Percentiles rank a stretch among this genome's conserved stretches.
phyloP scores from a whole-genome alignment of 2,888 invertebrate genomes.

The Micoletzkya japonica region DNA sequence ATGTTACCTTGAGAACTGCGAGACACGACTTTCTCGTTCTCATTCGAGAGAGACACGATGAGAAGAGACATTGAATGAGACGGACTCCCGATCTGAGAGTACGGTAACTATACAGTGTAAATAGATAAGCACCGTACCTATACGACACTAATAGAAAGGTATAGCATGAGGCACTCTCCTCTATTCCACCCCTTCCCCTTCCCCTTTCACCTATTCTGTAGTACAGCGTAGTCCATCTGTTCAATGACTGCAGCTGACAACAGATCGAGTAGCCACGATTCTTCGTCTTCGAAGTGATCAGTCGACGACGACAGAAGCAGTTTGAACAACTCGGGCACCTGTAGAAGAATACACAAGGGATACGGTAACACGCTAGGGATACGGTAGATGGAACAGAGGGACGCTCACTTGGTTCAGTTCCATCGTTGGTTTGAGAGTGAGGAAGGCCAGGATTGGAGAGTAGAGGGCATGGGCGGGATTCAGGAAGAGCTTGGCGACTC shows the following conservation, averaged over 20 bases:
- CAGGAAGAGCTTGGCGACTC: conserved; percentile 75
- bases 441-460: conserved; percentile 76
- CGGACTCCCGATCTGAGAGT: too few species aligned
- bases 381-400: too few species aligned
- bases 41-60: conserved; percentile 19
- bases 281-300: conserved; percentile 70
- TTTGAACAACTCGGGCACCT: conserved; percentile 82
- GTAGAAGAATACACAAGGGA: not conserved
- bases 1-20: conserved; percentile 10
- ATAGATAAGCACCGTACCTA: too few species aligned
- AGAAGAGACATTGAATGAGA: conserved; percentile 16
- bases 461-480: conserved; percentile 79
- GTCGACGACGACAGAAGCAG: conserved; percentile 81
- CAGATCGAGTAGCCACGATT: conserved; percentile 79
- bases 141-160: not conserved
- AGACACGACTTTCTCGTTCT: conserved; percentile 1
- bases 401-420: conserved; percentile 72
- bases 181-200: not conserved
- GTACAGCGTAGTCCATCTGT: conserved; percentile 76
- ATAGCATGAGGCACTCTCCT: not conserved
- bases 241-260: conserved; percentile 79
- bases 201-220: conserved; percentile 66
- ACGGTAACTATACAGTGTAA: too few species aligned
- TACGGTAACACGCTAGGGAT: too few species aligned
- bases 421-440: conserved; percentile 78